Percentiles rank a stretch among this genome's conserved stretches.
phyloP scores from a whole-genome alignment of 2,113 vertebrate species.

The Pelecanus crispus region DNA sequence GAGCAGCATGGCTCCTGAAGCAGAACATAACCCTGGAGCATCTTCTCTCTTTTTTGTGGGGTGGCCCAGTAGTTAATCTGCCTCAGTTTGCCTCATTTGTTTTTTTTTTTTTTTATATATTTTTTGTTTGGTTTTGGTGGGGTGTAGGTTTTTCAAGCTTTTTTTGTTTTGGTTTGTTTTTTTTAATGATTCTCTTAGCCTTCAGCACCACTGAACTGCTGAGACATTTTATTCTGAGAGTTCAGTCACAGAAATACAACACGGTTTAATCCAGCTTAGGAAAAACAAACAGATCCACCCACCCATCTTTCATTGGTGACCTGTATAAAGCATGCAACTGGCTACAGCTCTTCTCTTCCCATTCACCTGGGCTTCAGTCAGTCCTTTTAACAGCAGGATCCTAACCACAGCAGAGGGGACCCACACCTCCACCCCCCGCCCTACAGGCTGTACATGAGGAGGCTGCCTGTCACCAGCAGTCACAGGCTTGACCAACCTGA shows the following conservation, averaged over 20 bases:
- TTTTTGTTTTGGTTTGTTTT: neutral
- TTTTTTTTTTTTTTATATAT: neutral
- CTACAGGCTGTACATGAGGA: neutral
- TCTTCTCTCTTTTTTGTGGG: neutral
- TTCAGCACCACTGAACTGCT: neutral
- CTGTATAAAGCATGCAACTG: neutral
- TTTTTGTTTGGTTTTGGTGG: neutral
- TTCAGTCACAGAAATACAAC: neutral
- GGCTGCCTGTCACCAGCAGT: neutral
- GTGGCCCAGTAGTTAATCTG: neutral
- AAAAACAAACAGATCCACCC: constrained; percentile 38
- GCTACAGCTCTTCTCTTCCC: neutral
- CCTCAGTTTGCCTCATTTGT: neutral
- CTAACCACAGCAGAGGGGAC: neutral
- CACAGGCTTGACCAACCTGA: too few relatives aligned
- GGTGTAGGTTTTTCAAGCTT: neutral
- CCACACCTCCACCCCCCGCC: neutral
- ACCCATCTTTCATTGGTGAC: neutral
- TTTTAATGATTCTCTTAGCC: neutral
- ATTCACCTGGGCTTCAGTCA: neutral
- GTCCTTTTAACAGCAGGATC: neutral
- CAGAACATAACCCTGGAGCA: neutral
- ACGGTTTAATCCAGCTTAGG: neutral
- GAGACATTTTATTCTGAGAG: neutral
- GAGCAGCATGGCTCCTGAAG: neutral